Conservation (phyloP, 2,113 vertebrate species). For the Leptosomus discolor region DNA sequence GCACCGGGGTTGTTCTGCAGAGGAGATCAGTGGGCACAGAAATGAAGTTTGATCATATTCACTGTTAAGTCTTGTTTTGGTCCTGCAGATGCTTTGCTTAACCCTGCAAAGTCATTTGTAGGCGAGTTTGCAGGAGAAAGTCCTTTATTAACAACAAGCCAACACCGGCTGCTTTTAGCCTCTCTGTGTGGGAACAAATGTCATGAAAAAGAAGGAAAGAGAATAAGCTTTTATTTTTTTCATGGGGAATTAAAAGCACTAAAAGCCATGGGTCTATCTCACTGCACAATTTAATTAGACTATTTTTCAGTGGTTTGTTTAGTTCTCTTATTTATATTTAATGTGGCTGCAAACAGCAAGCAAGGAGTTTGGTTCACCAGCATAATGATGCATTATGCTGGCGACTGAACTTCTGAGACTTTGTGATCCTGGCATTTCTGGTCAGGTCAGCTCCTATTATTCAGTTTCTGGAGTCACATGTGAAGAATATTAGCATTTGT, state of each 20-base stretch:
- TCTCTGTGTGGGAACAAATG: slow-evolving; percentile 23
- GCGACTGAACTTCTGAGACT: slow-evolving; percentile 47
- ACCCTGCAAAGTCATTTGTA: background rate
- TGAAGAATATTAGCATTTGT: background rate
- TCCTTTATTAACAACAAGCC: background rate
- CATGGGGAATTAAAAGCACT: slow-evolving; percentile 57
- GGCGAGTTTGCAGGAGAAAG: background rate
- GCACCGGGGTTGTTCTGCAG: background rate
- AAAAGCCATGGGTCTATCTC: slow-evolving; percentile 52
- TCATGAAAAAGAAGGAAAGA: slow-evolving; percentile 3
- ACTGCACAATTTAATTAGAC: slow-evolving; percentile 71
- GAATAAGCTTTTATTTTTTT: background rate
- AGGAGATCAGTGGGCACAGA: background rate
- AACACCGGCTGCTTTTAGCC: background rate
- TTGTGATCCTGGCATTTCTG: background rate
- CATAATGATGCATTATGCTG: slow-evolving; percentile 66
- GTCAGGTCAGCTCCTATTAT: slow-evolving; percentile 42
- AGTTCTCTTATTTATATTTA: slow-evolving; percentile 80
- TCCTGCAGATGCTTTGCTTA: background rate
- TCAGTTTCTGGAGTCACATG: slow-evolving; percentile 43
- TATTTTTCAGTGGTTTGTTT: slow-evolving; percentile 76
- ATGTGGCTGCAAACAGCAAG: slow-evolving; percentile 69
- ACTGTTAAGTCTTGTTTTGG: background rate
- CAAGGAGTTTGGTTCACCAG: slow-evolving; percentile 47
- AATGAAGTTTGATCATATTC: background rate